phyloP scores from a whole-genome alignment of 2,888 invertebrate genomes.

The Rhamphomyia laevipes region DNA sequence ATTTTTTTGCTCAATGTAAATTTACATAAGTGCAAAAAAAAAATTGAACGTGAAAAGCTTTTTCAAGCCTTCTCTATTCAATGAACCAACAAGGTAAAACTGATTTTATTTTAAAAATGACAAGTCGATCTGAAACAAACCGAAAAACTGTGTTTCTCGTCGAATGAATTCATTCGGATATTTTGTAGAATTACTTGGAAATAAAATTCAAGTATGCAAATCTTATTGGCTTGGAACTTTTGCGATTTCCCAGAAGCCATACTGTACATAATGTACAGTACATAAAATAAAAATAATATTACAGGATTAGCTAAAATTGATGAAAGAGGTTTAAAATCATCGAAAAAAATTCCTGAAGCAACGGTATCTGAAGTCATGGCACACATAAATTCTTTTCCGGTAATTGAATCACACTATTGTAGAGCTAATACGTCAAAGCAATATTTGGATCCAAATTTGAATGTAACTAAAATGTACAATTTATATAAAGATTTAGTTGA shows the following conservation, averaged over 20 bases:
- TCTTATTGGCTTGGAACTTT: constrained; percentile 7
- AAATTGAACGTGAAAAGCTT: no score
- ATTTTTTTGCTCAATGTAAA: no score
- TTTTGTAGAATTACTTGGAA: constrained; percentile 2
- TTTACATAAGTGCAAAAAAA: no score
- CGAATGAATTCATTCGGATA: not conserved
- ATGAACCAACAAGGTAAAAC: constrained; percentile 6
- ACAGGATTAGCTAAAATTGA: constrained; percentile 1
- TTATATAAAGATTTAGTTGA: not conserved
- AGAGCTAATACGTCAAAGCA: no score
- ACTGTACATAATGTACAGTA: constrained; percentile 3
- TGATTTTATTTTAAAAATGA: constrained; percentile 2
- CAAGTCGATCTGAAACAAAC: not conserved
- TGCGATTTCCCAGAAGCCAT: constrained; percentile 3
- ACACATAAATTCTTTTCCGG: no score
- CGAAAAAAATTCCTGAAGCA: no score
- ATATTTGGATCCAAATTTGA: no score
- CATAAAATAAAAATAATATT: not conserved
- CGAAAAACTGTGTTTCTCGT: not conserved
- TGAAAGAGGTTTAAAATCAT: not conserved
- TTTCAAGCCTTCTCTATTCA: not conserved
- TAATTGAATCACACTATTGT: no score
- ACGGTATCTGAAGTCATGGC: no score
- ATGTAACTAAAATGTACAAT: not conserved
- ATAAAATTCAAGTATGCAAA: constrained; percentile 4